Conservation (phyloP, 2,113 vertebrate genomes). For the Mohoua ochrocephala region DNA sequence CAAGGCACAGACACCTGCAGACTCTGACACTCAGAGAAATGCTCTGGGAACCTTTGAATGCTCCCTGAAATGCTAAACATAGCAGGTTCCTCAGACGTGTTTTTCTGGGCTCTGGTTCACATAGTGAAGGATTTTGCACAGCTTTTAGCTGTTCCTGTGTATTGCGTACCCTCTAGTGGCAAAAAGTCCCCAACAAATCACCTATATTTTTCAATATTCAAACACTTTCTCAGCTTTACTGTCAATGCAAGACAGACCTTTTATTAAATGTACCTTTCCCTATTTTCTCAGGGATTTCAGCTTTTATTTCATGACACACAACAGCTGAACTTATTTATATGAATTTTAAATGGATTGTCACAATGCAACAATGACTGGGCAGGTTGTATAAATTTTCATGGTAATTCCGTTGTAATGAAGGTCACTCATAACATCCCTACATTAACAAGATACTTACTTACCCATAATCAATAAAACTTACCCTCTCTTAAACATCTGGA, state of each 20-base stretch:
- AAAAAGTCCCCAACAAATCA: background rate
- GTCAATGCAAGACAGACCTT: background rate
- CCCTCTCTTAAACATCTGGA: background rate
- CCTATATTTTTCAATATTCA: background rate
- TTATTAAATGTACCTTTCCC: background rate
- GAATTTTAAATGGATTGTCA: background rate
- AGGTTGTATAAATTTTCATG: background rate
- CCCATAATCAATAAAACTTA: background rate
- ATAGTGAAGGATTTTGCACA: background rate
- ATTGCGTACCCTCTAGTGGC: slow-evolving; percentile 58
- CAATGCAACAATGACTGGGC: background rate
- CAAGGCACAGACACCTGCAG: background rate
- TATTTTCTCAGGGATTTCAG: background rate
- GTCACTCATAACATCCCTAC: background rate
- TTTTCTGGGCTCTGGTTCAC: background rate
- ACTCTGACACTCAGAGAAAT: background rate
- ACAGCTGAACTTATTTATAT: background rate
- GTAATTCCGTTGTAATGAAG: background rate
- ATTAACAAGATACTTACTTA: background rate
- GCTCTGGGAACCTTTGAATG: slow-evolving; percentile 7
- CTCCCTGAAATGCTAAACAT: slow-evolving; percentile 39
- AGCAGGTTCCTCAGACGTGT: background rate
- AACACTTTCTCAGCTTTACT: background rate
- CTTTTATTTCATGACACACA: background rate
- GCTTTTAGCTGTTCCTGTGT: slow-evolving; percentile 15